Percentiles rank a stretch among this genome's conserved stretches.
Conservation (phyloP, 2,113 vertebrate species). For the Dipodomys merriami region DNA sequence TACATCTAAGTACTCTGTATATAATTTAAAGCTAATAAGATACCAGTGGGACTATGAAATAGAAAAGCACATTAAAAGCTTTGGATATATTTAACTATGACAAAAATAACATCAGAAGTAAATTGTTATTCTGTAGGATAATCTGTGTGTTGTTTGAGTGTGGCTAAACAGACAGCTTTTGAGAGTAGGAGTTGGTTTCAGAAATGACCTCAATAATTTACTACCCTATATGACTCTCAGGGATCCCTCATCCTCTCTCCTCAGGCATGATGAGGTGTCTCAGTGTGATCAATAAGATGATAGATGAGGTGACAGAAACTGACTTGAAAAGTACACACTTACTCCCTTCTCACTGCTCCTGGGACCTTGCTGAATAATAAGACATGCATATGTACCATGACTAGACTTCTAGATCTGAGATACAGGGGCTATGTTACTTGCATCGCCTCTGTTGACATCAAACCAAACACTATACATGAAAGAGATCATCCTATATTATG, state of each 20-base stretch:
- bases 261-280: neutral
- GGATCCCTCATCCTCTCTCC: neutral
- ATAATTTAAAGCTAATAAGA: conserved; percentile 61
- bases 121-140: conserved; percentile 34
- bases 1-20: neutral
- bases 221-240: neutral
- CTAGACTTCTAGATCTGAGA: neutral
- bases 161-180: neutral
- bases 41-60: conserved; percentile 12
- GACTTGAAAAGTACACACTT: neutral
- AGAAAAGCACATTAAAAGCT: conserved; percentile 10
- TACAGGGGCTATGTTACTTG: neutral
- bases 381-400: no score
- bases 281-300: neutral
- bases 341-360: neutral
- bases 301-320: neutral
- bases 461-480: neutral
- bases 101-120: neutral
- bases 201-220: conserved; percentile 26
- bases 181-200: neutral
- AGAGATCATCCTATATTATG: neutral
- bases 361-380: no score
- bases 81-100: conserved; percentile 52
- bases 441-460: neutral
- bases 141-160: neutral